Base-by-base conservation (phyloP, 2,797 vertebrate genomes). In the Argya squamiceps region DNA sequence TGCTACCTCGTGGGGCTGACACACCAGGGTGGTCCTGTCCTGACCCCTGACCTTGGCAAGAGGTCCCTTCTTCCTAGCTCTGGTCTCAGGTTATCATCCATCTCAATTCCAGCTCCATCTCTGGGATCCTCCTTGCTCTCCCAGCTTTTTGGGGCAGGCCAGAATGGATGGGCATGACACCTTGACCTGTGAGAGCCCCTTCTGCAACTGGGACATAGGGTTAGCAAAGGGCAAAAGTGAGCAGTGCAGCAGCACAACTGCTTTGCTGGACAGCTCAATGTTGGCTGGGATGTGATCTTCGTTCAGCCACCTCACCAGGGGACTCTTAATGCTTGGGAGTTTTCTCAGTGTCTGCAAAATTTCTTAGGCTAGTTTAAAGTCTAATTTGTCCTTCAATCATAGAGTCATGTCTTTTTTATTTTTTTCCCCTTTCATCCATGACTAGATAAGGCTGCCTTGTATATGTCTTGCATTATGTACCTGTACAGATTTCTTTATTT, bases 101-200 rank as follows among this genome's bases (percentile, higher is more conserved):
- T 7, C 36, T 76, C 4, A 2, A 9, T 22, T 30, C 52, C 78
- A 84, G n/a, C 6, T 81, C 62, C 43, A 53, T 41, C 23, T 14
- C 18, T 2, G 3, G 16, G 37, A 49, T 47, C 6, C 17, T 90
- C 26, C 47, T 68, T 46, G 11, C 30, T 91, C 34, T 80, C 39
- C 29, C 69, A 4, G 2, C 17, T 4, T 41, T 86, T 23, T 29
- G 13, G 68, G 19, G 24, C 30, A 30, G 39, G 23, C 27, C 39
- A 34, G 78, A 55, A n/a, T 34, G 46, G 67, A 23, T 0, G 0
- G 30, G 15, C 4, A 9, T 0, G 6, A 41, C 18, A 43, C 23
- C 29, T 43, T 62, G 65, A 8, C 5, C 18, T 2, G 1, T 1
- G 10, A 59, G 36, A 67, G 8, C 4, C 16, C 17, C 22, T 9